phyloP scores from a whole-genome alignment of 64 coral and sea anemone species.

The Dendronephthya gigantea region DNA sequence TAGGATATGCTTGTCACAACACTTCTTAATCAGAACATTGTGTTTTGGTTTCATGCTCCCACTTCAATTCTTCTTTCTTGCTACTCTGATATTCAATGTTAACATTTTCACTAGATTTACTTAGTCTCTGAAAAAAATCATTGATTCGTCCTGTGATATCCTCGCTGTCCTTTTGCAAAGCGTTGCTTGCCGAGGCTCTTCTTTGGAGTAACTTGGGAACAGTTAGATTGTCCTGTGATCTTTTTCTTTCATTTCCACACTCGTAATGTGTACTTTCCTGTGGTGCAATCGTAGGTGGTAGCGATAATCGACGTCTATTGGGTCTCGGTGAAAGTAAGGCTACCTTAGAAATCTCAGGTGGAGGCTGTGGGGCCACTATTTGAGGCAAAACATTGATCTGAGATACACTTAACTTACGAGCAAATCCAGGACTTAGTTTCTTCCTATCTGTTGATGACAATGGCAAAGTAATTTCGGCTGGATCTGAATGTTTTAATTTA shows the following conservation, averaged over 20 bases:
- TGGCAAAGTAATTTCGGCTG: background rate
- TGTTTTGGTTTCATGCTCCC: too few species aligned
- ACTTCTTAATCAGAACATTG: too few species aligned
- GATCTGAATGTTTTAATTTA: background rate
- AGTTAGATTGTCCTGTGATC: background rate
- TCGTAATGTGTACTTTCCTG: background rate
- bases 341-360: background rate
- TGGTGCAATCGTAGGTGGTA: background rate
- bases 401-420: background rate
- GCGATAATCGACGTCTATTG: background rate
- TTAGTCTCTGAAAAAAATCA: background rate
- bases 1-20: too few species aligned
- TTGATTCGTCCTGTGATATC: background rate
- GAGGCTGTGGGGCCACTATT: background rate
- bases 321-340: background rate
- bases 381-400: background rate
- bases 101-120: background rate
- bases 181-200: background rate
- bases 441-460: background rate
- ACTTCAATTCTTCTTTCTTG: too few species aligned
- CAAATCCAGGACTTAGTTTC: conserved; percentile 11
- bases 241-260: background rate
- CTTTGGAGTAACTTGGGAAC: background rate
- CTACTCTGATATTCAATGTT: too few species aligned
- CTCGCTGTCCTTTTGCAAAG: background rate